These are phyloP conservation scores for Orchestes rusci DNA, from an alignment of 2,888 invertebrate species.

Conservation along the genomic window DNA sequence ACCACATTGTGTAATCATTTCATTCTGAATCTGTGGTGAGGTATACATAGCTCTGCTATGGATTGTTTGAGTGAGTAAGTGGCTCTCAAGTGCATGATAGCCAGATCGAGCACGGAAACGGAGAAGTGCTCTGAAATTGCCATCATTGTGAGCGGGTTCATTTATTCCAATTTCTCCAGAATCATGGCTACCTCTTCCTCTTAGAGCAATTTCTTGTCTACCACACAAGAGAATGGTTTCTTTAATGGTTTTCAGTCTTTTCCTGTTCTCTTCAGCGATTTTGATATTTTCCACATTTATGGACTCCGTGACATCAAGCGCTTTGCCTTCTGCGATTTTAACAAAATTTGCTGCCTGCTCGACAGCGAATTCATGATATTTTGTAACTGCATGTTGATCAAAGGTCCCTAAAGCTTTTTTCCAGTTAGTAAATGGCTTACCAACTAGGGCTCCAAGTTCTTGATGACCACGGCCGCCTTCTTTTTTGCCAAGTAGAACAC, in stretches of 20 bases:
- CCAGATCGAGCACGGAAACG: conserved; percentile 3
- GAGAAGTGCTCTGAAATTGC: conserved; percentile 8
- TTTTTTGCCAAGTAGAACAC: too few relatives aligned
- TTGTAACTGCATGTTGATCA: conserved; percentile 3
- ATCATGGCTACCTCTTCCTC: conserved; percentile 19
- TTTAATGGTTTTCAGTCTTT: too few relatives aligned
- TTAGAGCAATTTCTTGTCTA: conserved; percentile 19
- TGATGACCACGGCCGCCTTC: too few relatives aligned
- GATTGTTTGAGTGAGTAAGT: conserved; percentile 4
- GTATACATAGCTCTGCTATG: conserved; percentile 7
- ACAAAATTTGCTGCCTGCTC: too few relatives aligned
- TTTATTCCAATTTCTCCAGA: conserved; percentile 12
- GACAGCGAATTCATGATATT: conserved; percentile 8
- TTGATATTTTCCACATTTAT: too few relatives aligned
- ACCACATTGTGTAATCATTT: conserved; percentile 7
- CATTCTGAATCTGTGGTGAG: conserved; percentile 5
- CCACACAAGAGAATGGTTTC: too few relatives aligned
- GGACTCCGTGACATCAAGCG: too few relatives aligned
- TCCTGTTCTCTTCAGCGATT: too few relatives aligned
- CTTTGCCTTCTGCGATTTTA: too few relatives aligned
- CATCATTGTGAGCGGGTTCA: conserved; percentile 9
- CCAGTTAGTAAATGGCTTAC: conserved; percentile 8
- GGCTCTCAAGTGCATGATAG: conserved; percentile 3
- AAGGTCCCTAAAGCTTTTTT: conserved; percentile 5
- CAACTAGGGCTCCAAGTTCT: too few relatives aligned